Conservation (phyloP, 2,888 invertebrate genomes). For the Drosophila antonietae region DNA sequence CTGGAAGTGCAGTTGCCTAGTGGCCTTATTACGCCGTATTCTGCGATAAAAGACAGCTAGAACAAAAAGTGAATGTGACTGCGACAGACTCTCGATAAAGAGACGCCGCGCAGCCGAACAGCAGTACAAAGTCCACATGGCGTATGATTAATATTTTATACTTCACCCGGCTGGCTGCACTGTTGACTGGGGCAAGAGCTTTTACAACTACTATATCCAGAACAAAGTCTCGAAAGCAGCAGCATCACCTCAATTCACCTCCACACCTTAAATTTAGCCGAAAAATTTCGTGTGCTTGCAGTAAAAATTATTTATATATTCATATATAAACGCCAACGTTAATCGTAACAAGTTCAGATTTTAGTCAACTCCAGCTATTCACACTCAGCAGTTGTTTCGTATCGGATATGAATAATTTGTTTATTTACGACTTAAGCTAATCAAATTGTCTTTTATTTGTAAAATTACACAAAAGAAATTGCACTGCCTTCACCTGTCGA, state of each 20-base stretch:
- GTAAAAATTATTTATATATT: background rate
- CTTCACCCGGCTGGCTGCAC: constrained; percentile 37
- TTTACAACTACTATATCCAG: background rate
- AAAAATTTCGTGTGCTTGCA: background rate
- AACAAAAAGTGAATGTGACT: constrained; percentile 32
- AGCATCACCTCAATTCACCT: constrained; percentile 10
- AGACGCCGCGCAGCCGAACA: background rate
- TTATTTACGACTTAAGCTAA: background rate
- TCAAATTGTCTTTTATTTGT: background rate
- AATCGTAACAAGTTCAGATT: background rate
- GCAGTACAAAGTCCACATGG: constrained; percentile 63
- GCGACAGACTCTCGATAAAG: constrained; percentile 35
- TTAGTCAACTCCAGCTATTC: background rate
- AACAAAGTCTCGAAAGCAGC: constrained; percentile 14
- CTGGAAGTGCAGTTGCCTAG: constrained; percentile 32
- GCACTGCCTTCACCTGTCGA: background rate
- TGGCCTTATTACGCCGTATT: constrained; percentile 43
- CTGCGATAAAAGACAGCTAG: constrained; percentile 42
- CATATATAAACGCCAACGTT: background rate
- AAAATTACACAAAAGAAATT: constrained; percentile 1
- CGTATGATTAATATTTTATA: constrained; percentile 59
- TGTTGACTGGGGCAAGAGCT: constrained; percentile 5
- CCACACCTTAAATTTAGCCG: background rate
- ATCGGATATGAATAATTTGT: background rate
- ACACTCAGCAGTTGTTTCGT: background rate